Evolutionary conservation across 2,797 vertebrate genomes (phyloP).

Genomic region (Acanthiza pusilla): DNA sequence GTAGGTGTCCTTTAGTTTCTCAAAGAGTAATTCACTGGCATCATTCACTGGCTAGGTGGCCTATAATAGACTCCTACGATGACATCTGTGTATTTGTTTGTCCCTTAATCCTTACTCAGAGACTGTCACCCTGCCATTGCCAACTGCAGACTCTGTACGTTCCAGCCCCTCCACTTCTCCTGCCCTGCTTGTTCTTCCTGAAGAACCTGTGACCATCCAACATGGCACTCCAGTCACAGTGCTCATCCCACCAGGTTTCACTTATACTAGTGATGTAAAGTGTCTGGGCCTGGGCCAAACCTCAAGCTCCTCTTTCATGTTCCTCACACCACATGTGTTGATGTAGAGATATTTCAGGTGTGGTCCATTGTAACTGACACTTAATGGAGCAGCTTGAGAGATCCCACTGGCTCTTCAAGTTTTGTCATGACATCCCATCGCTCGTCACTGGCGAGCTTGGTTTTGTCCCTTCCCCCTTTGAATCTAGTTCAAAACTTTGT

Average conservation of each 20-base stretch:
- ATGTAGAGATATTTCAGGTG: background rate
- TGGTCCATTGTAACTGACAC: too few relatives aligned
- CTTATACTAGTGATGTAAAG: background rate
- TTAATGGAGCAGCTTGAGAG: background rate
- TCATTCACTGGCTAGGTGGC: background rate
- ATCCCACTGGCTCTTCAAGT: background rate
- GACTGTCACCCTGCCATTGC: fast-evolving
- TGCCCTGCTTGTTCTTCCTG: background rate
- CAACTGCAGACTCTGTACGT: background rate
- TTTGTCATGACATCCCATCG: background rate
- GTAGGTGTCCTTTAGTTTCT: background rate
- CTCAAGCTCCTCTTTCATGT: background rate
- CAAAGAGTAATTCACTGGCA: background rate
- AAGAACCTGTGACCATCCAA: background rate
- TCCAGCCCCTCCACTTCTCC: background rate
- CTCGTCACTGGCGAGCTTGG: background rate
- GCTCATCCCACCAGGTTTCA: background rate
- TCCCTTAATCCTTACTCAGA: background rate
- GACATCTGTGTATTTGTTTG: background rate
- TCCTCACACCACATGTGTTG: background rate
- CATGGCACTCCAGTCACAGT: background rate
- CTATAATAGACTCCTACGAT: fast-evolving
- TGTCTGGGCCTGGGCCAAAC: background rate
- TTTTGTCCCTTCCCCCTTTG: background rate
- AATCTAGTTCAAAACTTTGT: background rate